Evolutionary conservation across 1,140 invertebrate genomes (phyloP), one percentile per base, ranked within the genome.

Genomic region (Dinoponera quadriceps): DNA sequence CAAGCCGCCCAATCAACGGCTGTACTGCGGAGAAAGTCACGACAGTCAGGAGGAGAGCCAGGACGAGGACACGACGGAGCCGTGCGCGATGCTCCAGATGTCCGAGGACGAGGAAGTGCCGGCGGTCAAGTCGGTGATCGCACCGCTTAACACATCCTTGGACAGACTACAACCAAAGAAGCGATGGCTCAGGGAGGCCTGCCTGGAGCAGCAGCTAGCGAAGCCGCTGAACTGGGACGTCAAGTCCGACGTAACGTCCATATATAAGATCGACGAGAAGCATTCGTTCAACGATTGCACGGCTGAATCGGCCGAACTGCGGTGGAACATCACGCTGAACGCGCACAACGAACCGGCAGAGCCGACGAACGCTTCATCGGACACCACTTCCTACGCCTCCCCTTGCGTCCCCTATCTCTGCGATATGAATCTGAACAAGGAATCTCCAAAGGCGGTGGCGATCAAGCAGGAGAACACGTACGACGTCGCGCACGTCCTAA

Each of bases 161-260:
- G 93, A 94, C 38, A 92, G 93, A 89, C 90, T 95, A 74, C 94
- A 96, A 81, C 95, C 96, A 25, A 96, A 96, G 89, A 96, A 96
- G 86, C 93, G 95, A n/a, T 96, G 96, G 96, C 85, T 96, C 16
- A 91, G 95, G 3, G 95, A 96, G 91, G 95, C 95, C 0, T 93
- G 94, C 25, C 88, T 95, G 29, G 95, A 96, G 18, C 94, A 95
- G 72, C 93, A 94, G 48, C 71, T 95, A 78, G 95, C 91, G 18
- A 94, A 91, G 91, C 94, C 91, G 83, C 90, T 91, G 85, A 94
- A 91, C 78, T 95, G 90, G 95, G 95, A 90, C 85, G 84, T 82
- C 89, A 95, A 80, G 16, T 29, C 84, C n/a, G 72, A 66, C 20
- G 44, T 74, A 25, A 51, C 22, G 5, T 54, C 51, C 66, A 18